Conservation (phyloP, 92 coral and sea anemone genomes). For the Phenganax subtilis region DNA sequence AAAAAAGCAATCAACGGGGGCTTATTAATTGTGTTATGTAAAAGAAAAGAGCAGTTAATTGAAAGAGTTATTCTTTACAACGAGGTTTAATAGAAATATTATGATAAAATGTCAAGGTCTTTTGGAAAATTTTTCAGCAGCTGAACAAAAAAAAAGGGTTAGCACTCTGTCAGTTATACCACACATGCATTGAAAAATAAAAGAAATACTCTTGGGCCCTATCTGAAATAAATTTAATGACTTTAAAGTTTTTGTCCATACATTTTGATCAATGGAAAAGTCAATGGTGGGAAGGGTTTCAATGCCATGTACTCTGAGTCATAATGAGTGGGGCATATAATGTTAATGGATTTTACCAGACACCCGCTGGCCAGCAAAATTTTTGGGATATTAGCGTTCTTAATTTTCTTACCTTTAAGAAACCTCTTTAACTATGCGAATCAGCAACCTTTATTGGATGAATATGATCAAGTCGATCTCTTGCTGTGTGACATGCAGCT, state of each 20-base stretch:
- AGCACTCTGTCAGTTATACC: too few species aligned
- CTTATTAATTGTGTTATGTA: too few species aligned
- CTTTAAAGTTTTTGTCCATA: too few species aligned
- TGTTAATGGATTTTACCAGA: neutral
- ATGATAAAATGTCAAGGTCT: too few species aligned
- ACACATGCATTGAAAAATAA: neutral
- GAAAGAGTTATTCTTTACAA: too few species aligned
- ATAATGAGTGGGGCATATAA: constrained; percentile 14
- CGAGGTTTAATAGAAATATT: too few species aligned
- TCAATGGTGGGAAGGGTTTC: too few species aligned
- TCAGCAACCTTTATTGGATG: constrained; percentile 10
- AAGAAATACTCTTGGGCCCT: neutral
- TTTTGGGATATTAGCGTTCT: neutral
- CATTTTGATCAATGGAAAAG: too few species aligned
- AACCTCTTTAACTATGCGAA: constrained; percentile 9
- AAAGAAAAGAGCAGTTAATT: too few species aligned
- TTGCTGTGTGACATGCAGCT: constrained; percentile 13
- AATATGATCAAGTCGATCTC: constrained; percentile 20
- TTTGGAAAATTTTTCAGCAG: too few species aligned
- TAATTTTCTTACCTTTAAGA: constrained; percentile 5
- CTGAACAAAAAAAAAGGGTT: too few species aligned
- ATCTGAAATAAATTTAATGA: too few species aligned
- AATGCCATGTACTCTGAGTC: constrained; percentile 1
- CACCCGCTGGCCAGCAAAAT: neutral
- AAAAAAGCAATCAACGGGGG: neutral